Percentiles rank a stretch among this genome's conserved stretches.
Conservation (phyloP, 2,113 vertebrate species). For the Chaetops frenatus region DNA sequence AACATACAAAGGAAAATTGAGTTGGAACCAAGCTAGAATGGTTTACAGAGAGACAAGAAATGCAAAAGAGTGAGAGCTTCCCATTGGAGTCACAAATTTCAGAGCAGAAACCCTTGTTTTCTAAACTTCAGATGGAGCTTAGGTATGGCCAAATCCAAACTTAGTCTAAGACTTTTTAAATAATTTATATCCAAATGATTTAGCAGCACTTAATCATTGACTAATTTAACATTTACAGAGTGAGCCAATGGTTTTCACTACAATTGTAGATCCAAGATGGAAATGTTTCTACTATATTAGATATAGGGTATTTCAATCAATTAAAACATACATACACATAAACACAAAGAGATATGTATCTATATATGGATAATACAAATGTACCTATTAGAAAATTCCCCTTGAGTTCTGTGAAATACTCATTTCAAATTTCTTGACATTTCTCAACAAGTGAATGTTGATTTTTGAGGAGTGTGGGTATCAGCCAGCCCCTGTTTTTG, state of each 20-base stretch:
- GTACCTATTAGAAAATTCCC: neutral
- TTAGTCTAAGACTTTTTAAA: neutral
- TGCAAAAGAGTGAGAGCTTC: neutral
- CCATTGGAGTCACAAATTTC: rapidly evolving
- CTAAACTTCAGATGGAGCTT: neutral
- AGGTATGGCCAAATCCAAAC: neutral
- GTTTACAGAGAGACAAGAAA: neutral
- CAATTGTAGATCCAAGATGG: neutral
- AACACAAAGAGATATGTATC: too few relatives aligned
- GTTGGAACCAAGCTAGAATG: neutral
- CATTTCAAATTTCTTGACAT: neutral
- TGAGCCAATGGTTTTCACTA: neutral
- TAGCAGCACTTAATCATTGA: neutral
- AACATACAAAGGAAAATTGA: neutral
- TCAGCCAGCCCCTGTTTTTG: neutral
- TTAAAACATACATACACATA: rapidly evolving
- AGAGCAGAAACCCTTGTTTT: neutral
- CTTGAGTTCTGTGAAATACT: neutral
- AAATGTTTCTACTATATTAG: neutral
- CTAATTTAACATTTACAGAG: neutral
- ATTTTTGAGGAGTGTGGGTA: neutral
- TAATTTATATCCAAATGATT: neutral
- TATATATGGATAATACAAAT: neutral
- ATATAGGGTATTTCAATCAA: neutral
- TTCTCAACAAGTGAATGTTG: neutral